Base-by-base conservation (phyloP, 2,797 vertebrate genomes). In the Myotis vivesi region DNA sequence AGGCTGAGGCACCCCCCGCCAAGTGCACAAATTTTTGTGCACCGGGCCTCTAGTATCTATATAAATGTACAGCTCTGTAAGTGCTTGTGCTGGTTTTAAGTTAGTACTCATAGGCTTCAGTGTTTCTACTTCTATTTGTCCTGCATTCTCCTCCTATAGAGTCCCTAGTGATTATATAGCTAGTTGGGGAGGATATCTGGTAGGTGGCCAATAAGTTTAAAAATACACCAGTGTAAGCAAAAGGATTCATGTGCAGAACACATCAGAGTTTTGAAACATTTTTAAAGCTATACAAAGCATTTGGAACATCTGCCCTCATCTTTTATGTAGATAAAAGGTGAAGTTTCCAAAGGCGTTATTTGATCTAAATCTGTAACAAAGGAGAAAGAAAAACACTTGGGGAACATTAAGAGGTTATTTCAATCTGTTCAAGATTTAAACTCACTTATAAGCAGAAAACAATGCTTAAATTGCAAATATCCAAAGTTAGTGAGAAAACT, bases 321-420 rank as follows among this genome's bases (percentile, higher is more conserved):
- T 68, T 82, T 90, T 25, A 77, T 62, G 15, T 79, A 72, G 69
- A 85, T 79, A 59, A 93, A 95, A 89, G 46, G 15, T 79, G 25
- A 88, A 41, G 1, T 68, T 90, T 91, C 16, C 33, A 93, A 94
- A 93, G 51, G 22, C 23, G 91, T 53, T 73, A 80, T 93, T 69
- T 83, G 49, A 72, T 93, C 49, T 82, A 80, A 79, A 95, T 57
- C 22, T 73, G 5, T 28, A 87, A 66, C 38, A 90, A 71, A 55
- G 4, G 16, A 46, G n/a, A 22, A 19, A 30, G 64, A 81, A 41
- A 38, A 66, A 2, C 1, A 62, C 19, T 66, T 53, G 12, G 36
- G 44, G 68, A 84, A 75, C 28, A 36, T 73, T 71, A 57, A 71
- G 8, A 92, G 19, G n/a, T 92, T 80, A 77, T 76, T 96, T 93